Evolutionary conservation across 37 sponge, comb jelly and placozoan species (phyloP), one percentile per base, ranked within the genome.

Genomic region (Dysidea cf. avara): DNA sequence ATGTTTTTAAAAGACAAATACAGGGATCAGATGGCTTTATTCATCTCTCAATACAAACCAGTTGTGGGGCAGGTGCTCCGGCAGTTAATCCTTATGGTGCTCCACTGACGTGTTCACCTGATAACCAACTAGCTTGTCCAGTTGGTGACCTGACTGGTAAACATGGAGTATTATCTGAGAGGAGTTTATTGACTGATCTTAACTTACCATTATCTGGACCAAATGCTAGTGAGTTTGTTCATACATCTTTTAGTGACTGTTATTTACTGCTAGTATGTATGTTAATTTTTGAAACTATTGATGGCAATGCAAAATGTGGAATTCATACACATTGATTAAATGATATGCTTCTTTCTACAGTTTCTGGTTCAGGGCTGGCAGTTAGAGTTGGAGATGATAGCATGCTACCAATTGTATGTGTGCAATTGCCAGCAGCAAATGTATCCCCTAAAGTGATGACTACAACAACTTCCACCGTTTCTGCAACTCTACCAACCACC

Each of bases 201-300:
- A 69, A 73, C 53, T 79, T 91, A 18, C 87, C 92, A 21, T 83
- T 91, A 21, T 66, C 76, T 49, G 92, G 92, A 36, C 66, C 68
- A 0, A 22, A 76, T 11, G 47, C 83, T 56, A 71, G 86, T 85
- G 40, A 33, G 53, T 36, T 9, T 3, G 7, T n/a, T 3, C 9
- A 7, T 31, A 63, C 26, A 16, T 58, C 24, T 56, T 13, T 4
- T 26, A 56, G 58, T 12, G 5, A 6, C 11, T 56, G 16, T 49
- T 18, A 13, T 49, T 13, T 49, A 18, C 16, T 18, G 16, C 16
- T 16, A 49, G 16, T 49, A 18, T 49, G 13, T 16, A 18, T 16
- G 13, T 49, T 16, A 18, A 18, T 49, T 18, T 13, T 49, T 49
- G 52, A 13, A 18, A 49, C n/a, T 18, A 18, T 18, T 49, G 52